phyloP scores from a whole-genome alignment of 2,888 invertebrate genomes.

The Macrosoma leucophasiata region DNA sequence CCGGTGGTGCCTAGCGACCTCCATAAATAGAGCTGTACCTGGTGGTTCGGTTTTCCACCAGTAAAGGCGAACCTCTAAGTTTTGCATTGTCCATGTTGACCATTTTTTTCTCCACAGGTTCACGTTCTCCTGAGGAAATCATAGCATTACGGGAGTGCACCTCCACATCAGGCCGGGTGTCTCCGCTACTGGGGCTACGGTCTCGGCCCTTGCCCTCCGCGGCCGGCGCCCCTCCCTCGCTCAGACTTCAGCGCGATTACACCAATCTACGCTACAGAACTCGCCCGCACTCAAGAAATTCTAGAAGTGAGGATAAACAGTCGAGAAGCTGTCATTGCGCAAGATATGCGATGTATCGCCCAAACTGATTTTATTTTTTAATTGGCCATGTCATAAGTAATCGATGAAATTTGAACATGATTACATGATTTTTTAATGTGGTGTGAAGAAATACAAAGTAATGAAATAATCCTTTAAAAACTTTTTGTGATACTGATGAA shows the following conservation, averaged over 20 bases:
- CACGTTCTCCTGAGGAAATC: conserved; percentile 79
- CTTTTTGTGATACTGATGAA: conserved; percentile 14
- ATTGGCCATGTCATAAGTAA: no score
- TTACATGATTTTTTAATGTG: no score
- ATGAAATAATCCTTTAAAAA: not conserved
- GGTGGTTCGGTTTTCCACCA: no score
- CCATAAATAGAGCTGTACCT: no score
- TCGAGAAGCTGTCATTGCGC: no score
- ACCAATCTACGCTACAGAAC: conserved; percentile 69
- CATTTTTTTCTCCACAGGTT: conserved; percentile 35
- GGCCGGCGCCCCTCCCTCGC: conserved; percentile 82
- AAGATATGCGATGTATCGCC: no score
- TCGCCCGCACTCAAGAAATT: conserved; percentile 71
- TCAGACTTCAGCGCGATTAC: conserved; percentile 74
- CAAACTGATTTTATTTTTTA: no score
- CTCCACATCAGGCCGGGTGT: conserved; percentile 81
- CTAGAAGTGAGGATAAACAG: conserved; percentile 49
- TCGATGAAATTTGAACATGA: no score
- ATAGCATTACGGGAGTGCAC: conserved; percentile 93
- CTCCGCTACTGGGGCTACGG: conserved; percentile 75
- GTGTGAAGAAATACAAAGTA: not conserved
- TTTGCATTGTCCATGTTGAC: no score
- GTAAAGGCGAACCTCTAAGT: no score
- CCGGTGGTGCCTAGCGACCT: no score
- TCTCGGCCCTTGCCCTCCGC: conserved; percentile 80